Base-by-base conservation (phyloP, 2,888 invertebrate genomes). In the Drosophila mercatorum region DNA sequence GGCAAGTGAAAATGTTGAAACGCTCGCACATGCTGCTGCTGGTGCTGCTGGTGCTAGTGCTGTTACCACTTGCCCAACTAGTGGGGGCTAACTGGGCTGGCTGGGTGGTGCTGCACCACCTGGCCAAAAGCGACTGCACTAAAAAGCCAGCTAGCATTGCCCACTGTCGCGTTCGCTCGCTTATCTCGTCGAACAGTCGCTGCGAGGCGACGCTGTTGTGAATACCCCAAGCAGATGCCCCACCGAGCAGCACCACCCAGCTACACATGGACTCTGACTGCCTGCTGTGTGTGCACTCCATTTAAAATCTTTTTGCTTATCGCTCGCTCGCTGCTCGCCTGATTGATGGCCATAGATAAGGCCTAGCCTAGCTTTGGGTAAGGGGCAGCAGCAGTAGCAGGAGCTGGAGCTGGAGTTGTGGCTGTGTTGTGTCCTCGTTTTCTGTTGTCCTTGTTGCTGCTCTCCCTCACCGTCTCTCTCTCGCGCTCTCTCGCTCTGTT, bases 311-410 rank as follows among this genome's bases (percentile, higher is more conserved):
- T 91, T 91, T 91, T 91, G 91, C 91, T 92, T 92, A 92, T 92
- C 93, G 91, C 85, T 26, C 81, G 87, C 84, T 90, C 85, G 90
- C 90, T 88, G 89, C 90, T 91, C 89, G 90, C 90, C 92, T 93
- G 93, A 93, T 93, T 93, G 92, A 93, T 93, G 92, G 92, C 92
- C 92, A 91, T 89, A 91, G 92, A 93, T 93, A 93, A 92, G 92
- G 68, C 79, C 79, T 62, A 75, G 88, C 85, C 83, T 69, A 84
- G 83, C 80, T 83, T 10, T 47, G n/a, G 31, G 57, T 47, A 17
- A 11, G 51, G 52, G 61, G 59, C 38, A 41, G 59, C 31, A 58
- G 47, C 34, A 36, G 38, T 51, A 40, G 51, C n/a, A 12, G 62
- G 44, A 12, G 38, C 52, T 22, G 60, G 36, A 66, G 44, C 46